These are phyloP conservation scores for Drosophila miranda DNA, from an alignment of 1,140 invertebrate genomes.

Conservation along the genomic window DNA sequence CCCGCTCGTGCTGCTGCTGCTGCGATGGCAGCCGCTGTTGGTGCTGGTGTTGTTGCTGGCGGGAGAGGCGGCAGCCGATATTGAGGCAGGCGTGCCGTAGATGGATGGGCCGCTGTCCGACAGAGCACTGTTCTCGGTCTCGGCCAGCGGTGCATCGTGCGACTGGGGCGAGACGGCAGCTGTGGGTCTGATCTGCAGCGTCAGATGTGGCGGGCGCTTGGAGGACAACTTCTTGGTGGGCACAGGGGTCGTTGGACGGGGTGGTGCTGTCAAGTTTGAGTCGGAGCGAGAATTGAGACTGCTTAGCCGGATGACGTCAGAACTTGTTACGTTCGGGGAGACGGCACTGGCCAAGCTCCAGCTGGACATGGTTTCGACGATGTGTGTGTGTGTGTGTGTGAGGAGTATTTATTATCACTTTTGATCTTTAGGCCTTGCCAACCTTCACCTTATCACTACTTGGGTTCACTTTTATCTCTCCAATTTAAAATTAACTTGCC, in stretches of 20 bases:
- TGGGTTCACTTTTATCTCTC: constrained; percentile 16
- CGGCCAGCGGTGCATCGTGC: constrained; percentile 44
- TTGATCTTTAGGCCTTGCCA: constrained; percentile 26
- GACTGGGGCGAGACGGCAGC: constrained; percentile 3
- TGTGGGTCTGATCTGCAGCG: constrained; percentile 37
- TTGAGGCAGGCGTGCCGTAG: constrained; percentile 49
- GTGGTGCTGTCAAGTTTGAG: constrained; percentile 37
- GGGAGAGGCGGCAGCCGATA: constrained; percentile 10
- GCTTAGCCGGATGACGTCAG: constrained; percentile 57
- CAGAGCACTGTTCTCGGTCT: constrained; percentile 49
- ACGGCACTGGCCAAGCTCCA: constrained; percentile 69
- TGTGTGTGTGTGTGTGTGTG: constrained; percentile 3
- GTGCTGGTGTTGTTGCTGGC: constrained; percentile 25
- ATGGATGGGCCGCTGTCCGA: constrained; percentile 44
- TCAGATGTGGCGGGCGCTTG: constrained; percentile 59
- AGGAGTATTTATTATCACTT: constrained; percentile 1
- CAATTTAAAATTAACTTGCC: not conserved
- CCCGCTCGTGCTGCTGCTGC: constrained; percentile 40
- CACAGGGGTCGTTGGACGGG: constrained; percentile 65
- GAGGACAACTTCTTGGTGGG: constrained; percentile 51
- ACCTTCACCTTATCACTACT: constrained; percentile 17
- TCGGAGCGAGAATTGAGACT: constrained; percentile 57
- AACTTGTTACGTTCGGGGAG: constrained; percentile 55
- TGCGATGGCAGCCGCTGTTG: constrained; percentile 25
- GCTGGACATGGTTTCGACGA: constrained; percentile 56